A percentile compares a stretch with the other conserved stretches of the same genome.
These are phyloP conservation scores for Cottus gobio DNA, from an alignment of 2,113 vertebrate genomes.

Conservation along the genomic window DNA sequence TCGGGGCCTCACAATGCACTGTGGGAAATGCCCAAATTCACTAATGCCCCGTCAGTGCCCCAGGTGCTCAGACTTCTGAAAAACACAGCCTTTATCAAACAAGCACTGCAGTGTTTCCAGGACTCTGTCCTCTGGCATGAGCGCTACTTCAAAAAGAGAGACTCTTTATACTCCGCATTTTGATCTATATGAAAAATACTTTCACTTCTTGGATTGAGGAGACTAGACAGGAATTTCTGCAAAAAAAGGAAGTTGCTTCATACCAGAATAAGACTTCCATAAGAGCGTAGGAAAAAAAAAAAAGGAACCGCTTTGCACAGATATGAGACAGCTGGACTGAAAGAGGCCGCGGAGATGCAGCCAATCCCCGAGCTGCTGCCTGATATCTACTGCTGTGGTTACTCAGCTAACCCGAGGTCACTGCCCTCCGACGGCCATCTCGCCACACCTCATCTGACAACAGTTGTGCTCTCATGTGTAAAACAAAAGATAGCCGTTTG, in stretches of 20 bases:
- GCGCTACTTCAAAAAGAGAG: slow-evolving; percentile 40
- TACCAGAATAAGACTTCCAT: slow-evolving; percentile 26
- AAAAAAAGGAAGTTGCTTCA: slow-evolving; percentile 40
- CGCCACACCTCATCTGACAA: slow-evolving; percentile 72
- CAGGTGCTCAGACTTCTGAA: slow-evolving; percentile 46
- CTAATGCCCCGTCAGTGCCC: slow-evolving; percentile 43
- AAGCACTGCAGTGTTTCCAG: slow-evolving; percentile 17
- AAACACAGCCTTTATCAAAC: slow-evolving; percentile 33
- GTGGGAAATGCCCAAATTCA: slow-evolving; percentile 58
- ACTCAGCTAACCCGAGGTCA: slow-evolving; percentile 43
- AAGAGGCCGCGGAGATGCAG: slow-evolving; percentile 22
- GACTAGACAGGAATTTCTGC: slow-evolving; percentile 22
- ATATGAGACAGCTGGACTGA: slow-evolving; percentile 32
- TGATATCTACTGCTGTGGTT: slow-evolving; percentile 44
- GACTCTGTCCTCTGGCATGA: slow-evolving; percentile 41
- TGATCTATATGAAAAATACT: slow-evolving; percentile 46
- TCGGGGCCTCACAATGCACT: slow-evolving; percentile 47
- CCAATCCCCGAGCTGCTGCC: slow-evolving; percentile 12
- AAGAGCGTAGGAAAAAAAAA: slow-evolving; percentile 3
- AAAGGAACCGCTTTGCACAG: slow-evolving; percentile 22
- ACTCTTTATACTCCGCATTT: slow-evolving; percentile 31
- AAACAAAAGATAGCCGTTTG: slow-evolving; percentile 63
- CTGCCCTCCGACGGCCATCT: slow-evolving; percentile 27
- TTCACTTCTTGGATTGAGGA: slow-evolving; percentile 26
- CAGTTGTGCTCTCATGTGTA: slow-evolving; percentile 45